phyloP scores from a whole-genome alignment of 2,113 vertebrate genomes.

The Hystrix brachyura region DNA sequence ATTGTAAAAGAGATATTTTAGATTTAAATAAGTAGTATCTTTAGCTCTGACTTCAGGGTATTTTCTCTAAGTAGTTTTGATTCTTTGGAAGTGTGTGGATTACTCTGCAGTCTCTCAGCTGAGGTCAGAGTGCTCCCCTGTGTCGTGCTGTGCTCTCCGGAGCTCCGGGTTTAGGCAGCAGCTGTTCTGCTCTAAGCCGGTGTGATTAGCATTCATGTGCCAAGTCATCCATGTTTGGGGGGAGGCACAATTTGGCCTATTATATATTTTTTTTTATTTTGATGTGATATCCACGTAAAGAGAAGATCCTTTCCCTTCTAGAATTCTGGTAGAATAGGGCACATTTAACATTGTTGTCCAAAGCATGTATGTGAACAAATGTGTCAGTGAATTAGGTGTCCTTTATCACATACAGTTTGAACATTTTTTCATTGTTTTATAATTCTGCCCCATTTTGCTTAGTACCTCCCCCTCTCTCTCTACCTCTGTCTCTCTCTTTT shows the following conservation, averaged over 20 bases:
- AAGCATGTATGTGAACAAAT: not conserved
- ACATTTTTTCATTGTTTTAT: not conserved
- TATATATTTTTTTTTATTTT: not conserved
- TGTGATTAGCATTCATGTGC: not conserved
- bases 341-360: not conserved
- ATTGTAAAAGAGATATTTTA: constrained; percentile 31
- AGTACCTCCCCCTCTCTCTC: not conserved
- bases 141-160: not conserved
- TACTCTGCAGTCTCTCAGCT: not conserved
- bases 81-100: not conserved
- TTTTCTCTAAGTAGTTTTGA: not conserved
- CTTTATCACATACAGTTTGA: not conserved
- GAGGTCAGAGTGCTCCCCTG: not conserved
- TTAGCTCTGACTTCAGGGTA: not conserved
- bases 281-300: not conserved
- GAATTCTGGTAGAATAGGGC: not conserved
- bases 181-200: not conserved
- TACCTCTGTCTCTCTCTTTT: not conserved
- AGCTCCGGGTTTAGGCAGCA: not conserved
- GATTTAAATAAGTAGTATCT: not conserved
- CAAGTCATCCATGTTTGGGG: not conserved
- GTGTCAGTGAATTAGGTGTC: not conserved
- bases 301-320: not conserved
- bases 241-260: not conserved
- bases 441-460: not conserved